Base-by-base conservation (phyloP, 1,140 invertebrate genomes). In the Agrypnia vestita region DNA sequence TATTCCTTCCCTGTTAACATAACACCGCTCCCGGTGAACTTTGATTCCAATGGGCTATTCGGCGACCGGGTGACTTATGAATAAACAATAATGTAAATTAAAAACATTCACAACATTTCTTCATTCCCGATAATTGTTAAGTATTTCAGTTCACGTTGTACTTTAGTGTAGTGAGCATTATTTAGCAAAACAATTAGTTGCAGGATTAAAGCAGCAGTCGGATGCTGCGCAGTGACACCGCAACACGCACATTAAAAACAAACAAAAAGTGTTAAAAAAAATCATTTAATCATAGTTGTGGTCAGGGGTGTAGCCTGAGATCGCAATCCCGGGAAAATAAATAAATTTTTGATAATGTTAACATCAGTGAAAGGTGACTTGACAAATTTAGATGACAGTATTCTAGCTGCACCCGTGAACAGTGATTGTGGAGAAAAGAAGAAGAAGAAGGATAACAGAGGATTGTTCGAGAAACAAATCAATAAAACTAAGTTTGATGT, bases 401-500 rank as follows among this genome's bases (percentile, higher is more conserved):
- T 72, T 19, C 67, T 73, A 8, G 19, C 73, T 9, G 19, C 47
- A 15, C 51, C 61, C 12, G 72, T 76, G 53, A 80, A 67, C 44
- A 25, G 74, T 25, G 76, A 72, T 35, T 55, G 55, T 59, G 62
- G 12, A 6, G 73, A 69, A 11, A 76, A 35, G 25, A 35, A 35
- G 25, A 35, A 35, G 25, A 35, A 79, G 71, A 80, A 80, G 43
- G 79, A 83, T 4, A 21, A 4, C 3, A 46, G 71, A 13, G 82
- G 82, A 72, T 53, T 80, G 9, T 83, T 83, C 47, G 82, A 83
- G 55, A 80, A 79, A 47, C 76, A 83, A 21, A 80, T 83, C 76
- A 83, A 80, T 64, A 83, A 74, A 19, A 46, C 79, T 8, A 83
- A 83, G 62, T 78, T 61, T 15, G 78, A 80, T 17, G 73, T 47